phyloP scores from a whole-genome alignment of 92 coral and sea anemone genomes.

The Pocillopora grandis region DNA sequence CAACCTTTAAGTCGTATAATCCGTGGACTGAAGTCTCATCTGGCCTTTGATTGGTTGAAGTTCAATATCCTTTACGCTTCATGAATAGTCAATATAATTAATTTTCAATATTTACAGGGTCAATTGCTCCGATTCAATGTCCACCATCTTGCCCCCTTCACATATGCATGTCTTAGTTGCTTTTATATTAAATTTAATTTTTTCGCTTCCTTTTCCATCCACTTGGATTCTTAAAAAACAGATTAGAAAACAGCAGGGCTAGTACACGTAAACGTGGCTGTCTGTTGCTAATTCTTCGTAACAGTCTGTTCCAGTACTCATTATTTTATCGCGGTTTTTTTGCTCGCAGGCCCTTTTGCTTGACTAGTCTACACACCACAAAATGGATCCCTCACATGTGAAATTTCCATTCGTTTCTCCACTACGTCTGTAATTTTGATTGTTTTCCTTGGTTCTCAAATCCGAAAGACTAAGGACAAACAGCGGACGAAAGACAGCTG shows the following conservation, averaged over 20 bases:
- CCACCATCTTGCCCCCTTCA: too few relatives aligned
- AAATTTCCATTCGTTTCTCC: constrained; percentile 1
- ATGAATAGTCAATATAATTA: not conserved
- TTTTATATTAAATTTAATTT: too few relatives aligned
- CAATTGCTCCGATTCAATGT: not conserved
- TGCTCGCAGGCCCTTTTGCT: not conserved
- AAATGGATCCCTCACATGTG: not conserved
- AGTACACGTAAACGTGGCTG: too few relatives aligned
- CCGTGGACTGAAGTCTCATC: not conserved
- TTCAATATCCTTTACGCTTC: not conserved
- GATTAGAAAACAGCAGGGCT: too few relatives aligned
- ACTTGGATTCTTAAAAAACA: too few relatives aligned
- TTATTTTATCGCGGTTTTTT: not conserved
- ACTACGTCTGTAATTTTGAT: not conserved
- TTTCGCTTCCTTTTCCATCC: too few relatives aligned
- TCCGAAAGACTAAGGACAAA: too few relatives aligned
- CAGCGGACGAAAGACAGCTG: too few relatives aligned
- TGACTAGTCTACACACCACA: not conserved
- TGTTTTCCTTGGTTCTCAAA: not conserved
- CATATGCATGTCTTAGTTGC: too few relatives aligned
- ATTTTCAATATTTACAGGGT: not conserved
- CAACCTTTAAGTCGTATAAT: not conserved
- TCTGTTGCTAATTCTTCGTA: too few relatives aligned
- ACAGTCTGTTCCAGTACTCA: too few relatives aligned
- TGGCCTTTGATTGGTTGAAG: not conserved